Conservation (phyloP, 2,888 invertebrate species). For the Thecophora atra region DNA sequence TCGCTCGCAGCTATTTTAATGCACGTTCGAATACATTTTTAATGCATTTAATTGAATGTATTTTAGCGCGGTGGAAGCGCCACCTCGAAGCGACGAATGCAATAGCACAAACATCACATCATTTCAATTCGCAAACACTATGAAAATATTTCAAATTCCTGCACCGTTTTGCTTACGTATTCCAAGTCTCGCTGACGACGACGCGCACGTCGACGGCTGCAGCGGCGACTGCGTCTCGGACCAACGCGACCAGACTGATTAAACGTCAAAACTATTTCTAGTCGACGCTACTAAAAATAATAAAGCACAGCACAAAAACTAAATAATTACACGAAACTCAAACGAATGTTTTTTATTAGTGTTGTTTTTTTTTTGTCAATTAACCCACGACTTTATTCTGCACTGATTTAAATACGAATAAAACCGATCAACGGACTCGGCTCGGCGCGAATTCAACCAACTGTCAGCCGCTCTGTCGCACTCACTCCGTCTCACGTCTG, state of each 20-base stretch:
- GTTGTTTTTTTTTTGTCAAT: background rate
- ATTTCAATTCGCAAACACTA: background rate
- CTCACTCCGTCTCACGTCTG: background rate
- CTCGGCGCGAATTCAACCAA: background rate
- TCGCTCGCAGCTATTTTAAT: background rate
- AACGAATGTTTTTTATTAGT: no score
- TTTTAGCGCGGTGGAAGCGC: slow-evolving; percentile 25
- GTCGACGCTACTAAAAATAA: background rate
- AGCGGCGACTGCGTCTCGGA: slow-evolving; percentile 13
- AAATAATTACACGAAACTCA: no score
- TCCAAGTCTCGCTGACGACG: background rate
- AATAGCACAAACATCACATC: background rate
- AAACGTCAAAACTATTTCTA: slow-evolving; percentile 15
- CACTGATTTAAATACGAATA: slow-evolving; percentile 20
- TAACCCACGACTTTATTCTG: background rate
- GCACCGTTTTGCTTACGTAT: slow-evolving; percentile 30
- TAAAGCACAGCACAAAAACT: background rate
- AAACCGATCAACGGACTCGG: background rate
- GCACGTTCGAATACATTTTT: no score
- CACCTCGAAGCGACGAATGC: background rate
- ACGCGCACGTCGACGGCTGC: background rate
- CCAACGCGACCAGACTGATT: slow-evolving; percentile 24
- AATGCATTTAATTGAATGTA: no score
- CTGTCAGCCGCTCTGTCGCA: slow-evolving; percentile 5
- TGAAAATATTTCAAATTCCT: slow-evolving; percentile 27